Percentiles rank a stretch among this genome's conserved stretches.
These are phyloP conservation scores for Nettapus auritus DNA, from an alignment of 2,113 vertebrate genomes.

Conservation along the genomic window DNA sequence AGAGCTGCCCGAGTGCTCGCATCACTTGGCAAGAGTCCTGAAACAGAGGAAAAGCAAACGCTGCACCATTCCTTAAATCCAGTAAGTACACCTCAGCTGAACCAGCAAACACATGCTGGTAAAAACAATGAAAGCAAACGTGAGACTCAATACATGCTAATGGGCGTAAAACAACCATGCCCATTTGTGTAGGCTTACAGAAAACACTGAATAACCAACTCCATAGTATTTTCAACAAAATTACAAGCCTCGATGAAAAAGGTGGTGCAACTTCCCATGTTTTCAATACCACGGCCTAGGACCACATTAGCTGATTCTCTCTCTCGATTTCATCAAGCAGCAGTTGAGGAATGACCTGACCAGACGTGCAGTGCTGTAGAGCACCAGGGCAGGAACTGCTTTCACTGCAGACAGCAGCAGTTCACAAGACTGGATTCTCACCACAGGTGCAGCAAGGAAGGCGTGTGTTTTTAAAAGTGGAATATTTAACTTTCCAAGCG, in stretches of 20 bases:
- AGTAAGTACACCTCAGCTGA: background rate
- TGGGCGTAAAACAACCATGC: background rate
- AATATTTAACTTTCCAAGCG: background rate
- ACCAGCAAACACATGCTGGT: background rate
- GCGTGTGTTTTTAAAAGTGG: fast-evolving
- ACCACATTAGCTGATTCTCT: background rate
- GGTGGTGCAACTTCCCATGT: background rate
- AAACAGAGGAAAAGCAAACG: background rate
- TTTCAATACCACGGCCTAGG: background rate
- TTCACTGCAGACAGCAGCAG: background rate
- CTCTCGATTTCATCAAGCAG: background rate
- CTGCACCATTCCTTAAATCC: background rate
- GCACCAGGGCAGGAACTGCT: background rate
- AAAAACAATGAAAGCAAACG: background rate
- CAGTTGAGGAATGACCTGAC: background rate
- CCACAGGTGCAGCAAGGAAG: fast-evolving
- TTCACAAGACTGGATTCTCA: background rate
- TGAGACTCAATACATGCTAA: background rate
- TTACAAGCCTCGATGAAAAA: background rate
- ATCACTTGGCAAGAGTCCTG: background rate
- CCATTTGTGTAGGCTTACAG: background rate
- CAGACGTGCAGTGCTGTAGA: background rate
- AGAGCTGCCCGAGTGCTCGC: background rate
- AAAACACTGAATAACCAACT: background rate
- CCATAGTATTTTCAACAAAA: background rate